These are phyloP conservation scores for Lypha dubia DNA, from an alignment of 2,888 invertebrate genomes.

Conservation along the genomic window DNA sequence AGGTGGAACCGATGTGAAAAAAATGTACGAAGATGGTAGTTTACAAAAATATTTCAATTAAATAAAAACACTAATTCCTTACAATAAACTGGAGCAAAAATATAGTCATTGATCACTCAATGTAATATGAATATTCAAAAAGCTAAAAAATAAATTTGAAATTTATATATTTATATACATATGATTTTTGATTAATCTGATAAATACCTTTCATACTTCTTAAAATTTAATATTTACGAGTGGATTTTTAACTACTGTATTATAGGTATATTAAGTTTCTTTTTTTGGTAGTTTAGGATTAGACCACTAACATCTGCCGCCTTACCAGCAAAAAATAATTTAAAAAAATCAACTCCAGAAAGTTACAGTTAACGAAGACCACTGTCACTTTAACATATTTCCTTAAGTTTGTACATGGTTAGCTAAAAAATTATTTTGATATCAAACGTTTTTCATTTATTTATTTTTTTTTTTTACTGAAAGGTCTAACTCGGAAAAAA, in stretches of 20 bases:
- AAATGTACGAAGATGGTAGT: slow-evolving; percentile 88
- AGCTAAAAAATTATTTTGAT: slow-evolving; percentile 11
- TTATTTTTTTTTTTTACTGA: too few species aligned
- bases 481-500: too few species aligned
- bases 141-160: neutral
- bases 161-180: neutral
- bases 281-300: too few species aligned
- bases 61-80: slow-evolving; percentile 24
- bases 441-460: neutral
- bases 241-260: too few species aligned
- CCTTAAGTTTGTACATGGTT: slow-evolving; percentile 7
- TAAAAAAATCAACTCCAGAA: too few species aligned
- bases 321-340: too few species aligned
- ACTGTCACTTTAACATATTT: neutral
- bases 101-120: neutral
- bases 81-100: neutral
- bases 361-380: too few species aligned
- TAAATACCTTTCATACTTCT: too few species aligned
- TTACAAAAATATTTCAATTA: slow-evolving; percentile 85
- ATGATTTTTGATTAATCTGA: too few species aligned
- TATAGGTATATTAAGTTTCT: too few species aligned
- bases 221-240: too few species aligned
- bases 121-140: neutral
- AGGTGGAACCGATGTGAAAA: slow-evolving; percentile 94
- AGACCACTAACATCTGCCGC: too few species aligned